Conservation (phyloP, 2,113 vertebrate species). For the Nothoprocta perdicaria region DNA sequence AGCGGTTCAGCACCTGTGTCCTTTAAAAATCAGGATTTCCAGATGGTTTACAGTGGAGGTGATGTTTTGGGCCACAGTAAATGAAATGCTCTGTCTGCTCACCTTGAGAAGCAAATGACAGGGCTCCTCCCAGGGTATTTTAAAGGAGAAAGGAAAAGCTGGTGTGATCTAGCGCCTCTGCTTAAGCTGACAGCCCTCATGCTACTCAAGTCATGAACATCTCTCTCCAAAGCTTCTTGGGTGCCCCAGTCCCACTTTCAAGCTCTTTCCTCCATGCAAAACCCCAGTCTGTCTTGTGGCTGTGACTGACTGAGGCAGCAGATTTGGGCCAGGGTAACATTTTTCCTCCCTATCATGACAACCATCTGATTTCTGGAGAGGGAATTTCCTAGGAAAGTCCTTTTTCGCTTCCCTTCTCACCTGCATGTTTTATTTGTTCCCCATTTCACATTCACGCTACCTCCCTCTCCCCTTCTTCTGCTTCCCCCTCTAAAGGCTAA, state of each 20-base stretch:
- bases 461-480: background rate
- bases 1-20: background rate
- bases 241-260: fast-evolving
- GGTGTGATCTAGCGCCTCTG: background rate
- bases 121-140: background rate
- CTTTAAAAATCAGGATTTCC: background rate
- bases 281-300: background rate
- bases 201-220: background rate
- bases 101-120: background rate
- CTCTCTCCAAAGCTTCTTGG: background rate
- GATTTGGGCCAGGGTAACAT: background rate
- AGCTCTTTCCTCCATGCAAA: background rate
- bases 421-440: background rate
- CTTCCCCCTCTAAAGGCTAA: slow-evolving; percentile 40
- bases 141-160: background rate
- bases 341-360: background rate
- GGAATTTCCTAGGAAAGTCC: background rate
- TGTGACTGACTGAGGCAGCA: background rate
- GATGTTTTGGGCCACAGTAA: background rate
- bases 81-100: background rate
- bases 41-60: background rate
- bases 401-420: background rate
- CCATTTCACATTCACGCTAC: background rate
- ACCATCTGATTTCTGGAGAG: background rate
- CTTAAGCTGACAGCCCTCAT: background rate